Conservation (phyloP, 2,797 vertebrate species). For the Clarias fuscus region DNA sequence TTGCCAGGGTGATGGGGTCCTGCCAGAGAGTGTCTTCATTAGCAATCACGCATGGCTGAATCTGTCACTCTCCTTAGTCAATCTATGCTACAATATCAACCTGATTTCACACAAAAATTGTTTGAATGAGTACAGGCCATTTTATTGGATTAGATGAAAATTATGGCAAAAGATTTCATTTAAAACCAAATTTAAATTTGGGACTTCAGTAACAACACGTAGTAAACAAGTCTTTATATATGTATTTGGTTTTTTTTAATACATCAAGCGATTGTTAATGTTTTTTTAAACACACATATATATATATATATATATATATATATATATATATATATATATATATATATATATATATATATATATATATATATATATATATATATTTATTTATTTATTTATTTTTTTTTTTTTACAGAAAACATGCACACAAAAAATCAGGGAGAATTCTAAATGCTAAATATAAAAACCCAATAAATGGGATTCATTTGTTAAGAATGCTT, state of each 20-base stretch:
- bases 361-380: too few species aligned
- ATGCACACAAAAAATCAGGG: background rate
- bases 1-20: constrained; percentile 69
- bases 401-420: too few species aligned
- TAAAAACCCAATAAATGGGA: background rate
- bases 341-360: too few species aligned
- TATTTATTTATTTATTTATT: too few species aligned
- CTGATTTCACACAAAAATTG: background rate
- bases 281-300: too few species aligned
- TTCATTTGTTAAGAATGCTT: background rate
- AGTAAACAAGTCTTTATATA: background rate
- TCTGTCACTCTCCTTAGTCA: constrained; percentile 54
- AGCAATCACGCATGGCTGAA: constrained; percentile 65
- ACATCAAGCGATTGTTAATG: background rate
- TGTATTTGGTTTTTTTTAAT: too few species aligned
- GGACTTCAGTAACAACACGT: too few species aligned
- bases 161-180: background rate
- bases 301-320: too few species aligned
- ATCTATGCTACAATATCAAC: constrained; percentile 24
- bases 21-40: constrained; percentile 74
- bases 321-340: too few species aligned
- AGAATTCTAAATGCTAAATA: background rate
- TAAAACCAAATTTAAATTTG: background rate
- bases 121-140: background rate
- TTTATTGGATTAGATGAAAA: background rate